Percentiles rank a stretch among this genome's conserved stretches.
Conservation (phyloP, 2,797 vertebrate species). For the Rhincodon typus region DNA sequence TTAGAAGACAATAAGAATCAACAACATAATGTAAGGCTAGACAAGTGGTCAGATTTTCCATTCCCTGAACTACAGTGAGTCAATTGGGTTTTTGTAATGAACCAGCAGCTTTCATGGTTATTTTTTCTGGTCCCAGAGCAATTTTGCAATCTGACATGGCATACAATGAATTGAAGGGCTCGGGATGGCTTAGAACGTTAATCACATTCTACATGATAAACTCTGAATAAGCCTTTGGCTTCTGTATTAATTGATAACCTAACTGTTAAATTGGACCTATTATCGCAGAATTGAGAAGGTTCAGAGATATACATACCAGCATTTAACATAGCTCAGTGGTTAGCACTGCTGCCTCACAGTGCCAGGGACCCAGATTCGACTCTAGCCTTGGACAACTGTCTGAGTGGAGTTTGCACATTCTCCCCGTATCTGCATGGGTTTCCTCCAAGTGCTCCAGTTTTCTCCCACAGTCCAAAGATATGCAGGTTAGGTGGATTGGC, state of each 20-base stretch:
- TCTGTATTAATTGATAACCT: background rate
- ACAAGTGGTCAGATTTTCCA: background rate
- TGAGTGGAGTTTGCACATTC: no score
- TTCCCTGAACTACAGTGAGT: background rate
- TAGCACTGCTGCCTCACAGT: no score
- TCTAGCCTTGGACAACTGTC: no score
- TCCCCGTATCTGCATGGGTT: no score
- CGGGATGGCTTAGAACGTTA: background rate
- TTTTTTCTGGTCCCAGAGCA: background rate
- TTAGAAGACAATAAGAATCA: background rate
- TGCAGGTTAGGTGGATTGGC: no score
- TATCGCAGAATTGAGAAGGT: background rate
- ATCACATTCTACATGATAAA: background rate
- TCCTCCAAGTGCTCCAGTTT: no score
- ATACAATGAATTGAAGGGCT: background rate
- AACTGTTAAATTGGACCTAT: background rate
- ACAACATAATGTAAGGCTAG: background rate
- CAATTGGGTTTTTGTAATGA: background rate
- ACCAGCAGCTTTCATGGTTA: background rate
- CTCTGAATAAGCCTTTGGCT: background rate
- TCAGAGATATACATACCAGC: background rate
- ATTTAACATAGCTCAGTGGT: background rate
- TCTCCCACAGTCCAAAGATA: no score
- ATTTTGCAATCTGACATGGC: background rate
- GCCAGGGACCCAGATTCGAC: no score